Evolutionary conservation across 2,797 vertebrate species (phyloP).

Genomic region (Paguma larvata): DNA sequence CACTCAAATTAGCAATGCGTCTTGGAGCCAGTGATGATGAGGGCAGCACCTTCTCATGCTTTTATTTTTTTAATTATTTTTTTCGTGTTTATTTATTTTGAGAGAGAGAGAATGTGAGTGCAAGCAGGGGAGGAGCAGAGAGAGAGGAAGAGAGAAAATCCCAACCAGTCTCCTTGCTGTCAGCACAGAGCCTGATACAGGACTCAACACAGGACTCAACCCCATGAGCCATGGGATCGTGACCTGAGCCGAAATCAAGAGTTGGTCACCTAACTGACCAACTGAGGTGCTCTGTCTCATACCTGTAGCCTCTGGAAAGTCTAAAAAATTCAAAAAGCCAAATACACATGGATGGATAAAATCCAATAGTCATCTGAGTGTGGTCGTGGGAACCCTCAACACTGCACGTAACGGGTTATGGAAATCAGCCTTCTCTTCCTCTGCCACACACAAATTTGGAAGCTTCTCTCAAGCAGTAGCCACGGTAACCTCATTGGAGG

Average conservation of each 20-base stretch:
- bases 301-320: not conserved
- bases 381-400: not conserved
- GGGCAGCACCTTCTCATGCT: not conserved
- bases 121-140: no score
- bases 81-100: no score
- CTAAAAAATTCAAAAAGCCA: not conserved
- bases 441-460: not conserved
- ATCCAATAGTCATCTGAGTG: not conserved
- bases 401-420: not conserved
- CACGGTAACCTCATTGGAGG: not conserved
- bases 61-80: not conserved
- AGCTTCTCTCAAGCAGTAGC: not conserved
- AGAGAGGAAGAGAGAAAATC: no score
- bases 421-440: not conserved
- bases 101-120: no score
- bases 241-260: no score
- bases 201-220: no score
- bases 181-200: no score
- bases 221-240: no score
- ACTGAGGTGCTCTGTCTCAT: not conserved
- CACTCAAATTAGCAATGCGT: not conserved
- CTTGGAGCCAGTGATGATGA: not conserved
- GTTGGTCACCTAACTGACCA: no score
- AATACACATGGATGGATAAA: not conserved
- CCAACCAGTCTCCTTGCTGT: no score